These are phyloP conservation scores for Orchesella cincta DNA, from an alignment of 1,140 invertebrate genomes.

Conservation along the genomic window DNA sequence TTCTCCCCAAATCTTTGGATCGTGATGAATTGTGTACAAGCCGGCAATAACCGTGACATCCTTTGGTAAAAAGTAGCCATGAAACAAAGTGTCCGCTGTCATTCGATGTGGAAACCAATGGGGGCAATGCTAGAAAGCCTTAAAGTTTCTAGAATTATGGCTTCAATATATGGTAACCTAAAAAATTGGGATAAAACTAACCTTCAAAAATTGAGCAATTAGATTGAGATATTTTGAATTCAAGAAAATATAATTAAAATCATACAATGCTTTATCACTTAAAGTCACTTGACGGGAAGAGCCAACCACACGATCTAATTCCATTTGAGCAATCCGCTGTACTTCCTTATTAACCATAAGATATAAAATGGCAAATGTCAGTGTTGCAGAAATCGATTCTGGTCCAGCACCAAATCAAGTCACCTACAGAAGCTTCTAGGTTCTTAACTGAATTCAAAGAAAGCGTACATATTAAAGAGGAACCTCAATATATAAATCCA, in stretches of 20 bases:
- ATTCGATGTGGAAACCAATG: not conserved
- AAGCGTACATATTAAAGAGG: too few species aligned
- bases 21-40: not conserved
- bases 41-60: slow-evolving; percentile 29
- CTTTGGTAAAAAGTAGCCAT: slow-evolving; percentile 43
- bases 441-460: too few species aligned
- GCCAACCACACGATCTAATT: too few species aligned
- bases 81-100: not conserved
- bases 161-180: slow-evolving; percentile 22
- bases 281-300: slow-evolving; percentile 54
- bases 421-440: too few species aligned
- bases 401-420: too few species aligned
- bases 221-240: not conserved
- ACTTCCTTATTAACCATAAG: slow-evolving; percentile 70
- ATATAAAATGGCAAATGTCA: slow-evolving; percentile 72
- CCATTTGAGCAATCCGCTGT: too few species aligned
- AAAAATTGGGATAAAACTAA: not conserved
- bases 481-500: too few species aligned
- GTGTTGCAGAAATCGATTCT: slow-evolving; percentile 69
- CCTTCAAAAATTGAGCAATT: not conserved
- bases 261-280: slow-evolving; percentile 57
- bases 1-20: slow-evolving; percentile 55
- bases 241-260: not conserved
- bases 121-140: not conserved
- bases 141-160: not conserved